These are phyloP conservation scores for Cervus canadensis DNA, from an alignment of 2,113 vertebrate species.

Conservation along the genomic window DNA sequence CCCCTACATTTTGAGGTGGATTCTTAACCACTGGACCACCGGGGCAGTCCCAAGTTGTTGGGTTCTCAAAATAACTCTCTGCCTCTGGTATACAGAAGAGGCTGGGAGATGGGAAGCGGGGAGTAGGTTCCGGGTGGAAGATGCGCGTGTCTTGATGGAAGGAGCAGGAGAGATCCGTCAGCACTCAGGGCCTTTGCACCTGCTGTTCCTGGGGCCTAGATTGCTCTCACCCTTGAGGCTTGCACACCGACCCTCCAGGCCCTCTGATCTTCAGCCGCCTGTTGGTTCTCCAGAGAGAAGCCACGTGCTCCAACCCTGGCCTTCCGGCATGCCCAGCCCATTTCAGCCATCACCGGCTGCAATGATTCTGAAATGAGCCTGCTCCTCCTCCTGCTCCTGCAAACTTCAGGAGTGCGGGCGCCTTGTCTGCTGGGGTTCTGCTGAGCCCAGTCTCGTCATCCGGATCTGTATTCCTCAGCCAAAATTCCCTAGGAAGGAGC, in stretches of 20 bases:
- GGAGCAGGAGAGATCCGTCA: background rate
- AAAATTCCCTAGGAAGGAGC: background rate
- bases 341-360: background rate
- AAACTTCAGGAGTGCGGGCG: background rate
- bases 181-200: background rate
- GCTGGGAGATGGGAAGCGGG: fast-evolving
- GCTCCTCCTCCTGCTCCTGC: fast-evolving
- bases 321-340: fast-evolving
- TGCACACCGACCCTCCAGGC: background rate
- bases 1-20: background rate
- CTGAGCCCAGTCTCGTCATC: background rate
- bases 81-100: background rate
- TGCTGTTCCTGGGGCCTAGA: background rate
- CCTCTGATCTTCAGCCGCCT: fast-evolving
- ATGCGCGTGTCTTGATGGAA: fast-evolving
- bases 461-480: background rate
- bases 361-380: background rate
- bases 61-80: background rate
- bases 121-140: background rate
- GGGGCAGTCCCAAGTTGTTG: background rate
- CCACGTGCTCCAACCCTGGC: background rate
- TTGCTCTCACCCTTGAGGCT: background rate
- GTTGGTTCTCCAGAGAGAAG: background rate
- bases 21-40: background rate
- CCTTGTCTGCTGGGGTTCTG: background rate